These are phyloP conservation scores for Cephalopholis sonnerati DNA, from an alignment of 2,113 vertebrate genomes.

Conservation along the genomic window DNA sequence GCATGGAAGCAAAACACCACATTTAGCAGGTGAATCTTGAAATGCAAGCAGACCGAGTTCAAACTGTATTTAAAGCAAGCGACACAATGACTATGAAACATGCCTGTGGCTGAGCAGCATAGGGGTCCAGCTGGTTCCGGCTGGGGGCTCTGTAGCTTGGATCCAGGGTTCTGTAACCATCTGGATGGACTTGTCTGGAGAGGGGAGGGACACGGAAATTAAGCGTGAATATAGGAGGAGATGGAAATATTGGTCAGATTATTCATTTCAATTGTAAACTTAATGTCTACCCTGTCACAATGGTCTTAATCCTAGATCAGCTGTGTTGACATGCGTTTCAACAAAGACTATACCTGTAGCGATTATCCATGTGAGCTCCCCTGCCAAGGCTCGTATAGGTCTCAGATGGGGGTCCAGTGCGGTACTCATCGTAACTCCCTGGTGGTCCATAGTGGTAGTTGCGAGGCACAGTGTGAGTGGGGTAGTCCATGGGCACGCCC, in stretches of 20 bases:
- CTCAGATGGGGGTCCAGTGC: slow-evolving; percentile 83
- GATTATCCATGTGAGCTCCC: slow-evolving; percentile 91
- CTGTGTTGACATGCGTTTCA: not conserved
- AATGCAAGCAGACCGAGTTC: not conserved
- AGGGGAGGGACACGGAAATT: not conserved
- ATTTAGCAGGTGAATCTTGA: not conserved
- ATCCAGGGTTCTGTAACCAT: slow-evolving; percentile 88
- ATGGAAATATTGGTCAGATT: not conserved
- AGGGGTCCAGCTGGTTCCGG: slow-evolving; percentile 90
- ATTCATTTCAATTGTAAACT: not conserved
- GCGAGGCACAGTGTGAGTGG: slow-evolving; percentile 92
- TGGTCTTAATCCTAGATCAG: not conserved
- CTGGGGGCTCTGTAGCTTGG: slow-evolving; percentile 89
- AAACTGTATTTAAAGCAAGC: not conserved
- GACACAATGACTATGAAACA: not conserved
- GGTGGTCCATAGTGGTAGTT: slow-evolving; percentile 94
- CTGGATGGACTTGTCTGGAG: slow-evolving; percentile 79
- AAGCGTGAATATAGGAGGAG: not conserved
- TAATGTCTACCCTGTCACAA: no score
- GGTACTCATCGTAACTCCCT: slow-evolving; percentile 87
- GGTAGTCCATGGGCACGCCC: slow-evolving; percentile 84
- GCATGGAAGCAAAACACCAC: not conserved
- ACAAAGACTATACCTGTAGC: slow-evolving; percentile 83
- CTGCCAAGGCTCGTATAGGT: slow-evolving; percentile 91
- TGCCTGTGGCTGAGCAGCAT: slow-evolving; percentile 92